Percentiles rank a stretch among this genome's conserved stretches.
Evolutionary conservation across 2,797 vertebrate species (phyloP).

Genomic region (Kryptopterus vitreolus): DNA sequence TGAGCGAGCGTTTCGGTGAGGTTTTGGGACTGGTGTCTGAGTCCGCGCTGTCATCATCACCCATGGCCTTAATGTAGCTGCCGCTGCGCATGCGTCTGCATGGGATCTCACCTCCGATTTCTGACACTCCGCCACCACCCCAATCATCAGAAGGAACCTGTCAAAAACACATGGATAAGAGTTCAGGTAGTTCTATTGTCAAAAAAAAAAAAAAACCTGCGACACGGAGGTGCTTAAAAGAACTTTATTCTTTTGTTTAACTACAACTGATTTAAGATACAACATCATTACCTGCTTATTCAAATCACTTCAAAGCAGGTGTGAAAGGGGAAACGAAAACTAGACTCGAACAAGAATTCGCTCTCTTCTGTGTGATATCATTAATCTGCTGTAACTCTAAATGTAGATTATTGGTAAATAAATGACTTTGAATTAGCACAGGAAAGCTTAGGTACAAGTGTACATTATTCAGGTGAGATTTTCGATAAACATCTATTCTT

Average conservation of each 20-base stretch:
- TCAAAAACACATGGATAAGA: not conserved
- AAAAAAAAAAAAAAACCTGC: not conserved
- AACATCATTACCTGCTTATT: not conserved
- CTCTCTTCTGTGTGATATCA: not conserved
- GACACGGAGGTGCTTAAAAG: not conserved
- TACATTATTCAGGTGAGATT: not conserved
- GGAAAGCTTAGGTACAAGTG: not conserved
- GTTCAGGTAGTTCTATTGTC: not conserved
- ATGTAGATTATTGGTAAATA: not conserved
- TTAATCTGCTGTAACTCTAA: not conserved
- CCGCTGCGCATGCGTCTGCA: constrained; percentile 97
- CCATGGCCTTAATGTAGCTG: constrained; percentile 99
- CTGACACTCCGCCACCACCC: constrained; percentile 77
- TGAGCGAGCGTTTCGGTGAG: constrained; percentile 82
- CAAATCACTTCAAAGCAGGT: not conserved
- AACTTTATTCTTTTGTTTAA: not conserved
- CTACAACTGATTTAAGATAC: not conserved
- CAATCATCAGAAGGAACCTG: constrained; percentile 97
- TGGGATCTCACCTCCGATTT: constrained; percentile 89
- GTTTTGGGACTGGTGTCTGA: constrained; percentile 90
- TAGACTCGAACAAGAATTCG: not conserved
- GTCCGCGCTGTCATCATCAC: constrained; percentile 93
- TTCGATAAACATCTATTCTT: not conserved
- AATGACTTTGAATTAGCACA: not conserved
- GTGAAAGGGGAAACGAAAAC: not conserved